Conservation (phyloP, 2,888 invertebrate genomes). For the Andricus curvator region DNA sequence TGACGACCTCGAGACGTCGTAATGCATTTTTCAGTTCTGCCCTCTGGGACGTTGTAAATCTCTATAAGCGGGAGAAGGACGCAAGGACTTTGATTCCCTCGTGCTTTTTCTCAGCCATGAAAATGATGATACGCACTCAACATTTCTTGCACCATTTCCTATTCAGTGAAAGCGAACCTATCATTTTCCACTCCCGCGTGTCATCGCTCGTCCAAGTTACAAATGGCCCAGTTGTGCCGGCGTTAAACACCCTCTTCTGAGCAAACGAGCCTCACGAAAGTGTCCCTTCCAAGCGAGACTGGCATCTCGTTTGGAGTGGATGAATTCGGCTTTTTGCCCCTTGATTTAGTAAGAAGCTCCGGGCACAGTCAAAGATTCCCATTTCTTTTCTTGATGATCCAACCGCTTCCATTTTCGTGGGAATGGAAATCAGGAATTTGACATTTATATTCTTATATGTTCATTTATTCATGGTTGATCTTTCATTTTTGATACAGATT, state of each 20-base stretch:
- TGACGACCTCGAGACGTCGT: conserved; percentile 40
- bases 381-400: not conserved
- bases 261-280: conserved; percentile 19
- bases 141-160: conserved; percentile 29
- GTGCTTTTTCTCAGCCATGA: not conserved
- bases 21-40: conserved; percentile 40
- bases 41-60: conserved; percentile 39
- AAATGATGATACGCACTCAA: conserved; percentile 31
- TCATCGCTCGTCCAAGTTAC: conserved; percentile 31
- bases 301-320: not conserved
- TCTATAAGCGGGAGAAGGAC: conserved; percentile 27
- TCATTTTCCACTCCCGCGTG: conserved; percentile 39
- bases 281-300: conserved; percentile 12
- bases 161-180: conserved; percentile 38
- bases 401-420: not conserved
- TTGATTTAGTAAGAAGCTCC: conserved; percentile 6
- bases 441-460: not conserved
- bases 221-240: conserved; percentile 24
- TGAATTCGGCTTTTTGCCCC: conserved; percentile 5
- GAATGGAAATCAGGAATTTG: not conserved
- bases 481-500: no score
- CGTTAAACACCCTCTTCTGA: conserved; percentile 11
- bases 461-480: not conserved
- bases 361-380: not conserved
- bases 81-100: conserved; percentile 32